Evolutionary conservation across 2,888 invertebrate genomes (phyloP).

Genomic region (Tuta absoluta): DNA sequence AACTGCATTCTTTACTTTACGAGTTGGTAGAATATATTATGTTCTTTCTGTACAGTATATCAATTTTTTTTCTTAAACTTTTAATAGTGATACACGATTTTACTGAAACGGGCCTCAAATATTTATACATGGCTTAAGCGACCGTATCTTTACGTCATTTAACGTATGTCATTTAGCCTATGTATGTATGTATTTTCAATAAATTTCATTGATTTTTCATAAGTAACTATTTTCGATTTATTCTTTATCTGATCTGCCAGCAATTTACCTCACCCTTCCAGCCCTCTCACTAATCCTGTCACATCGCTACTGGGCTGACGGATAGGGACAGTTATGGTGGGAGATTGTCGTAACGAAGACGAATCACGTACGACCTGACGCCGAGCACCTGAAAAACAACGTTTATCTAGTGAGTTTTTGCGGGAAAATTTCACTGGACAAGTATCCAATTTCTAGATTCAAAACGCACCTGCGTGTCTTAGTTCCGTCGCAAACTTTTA

Average conservation of each 20-base stretch:
- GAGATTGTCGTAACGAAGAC: slow-evolving; percentile 25
- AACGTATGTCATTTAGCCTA: too few relatives aligned
- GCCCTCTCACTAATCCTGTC: not conserved
- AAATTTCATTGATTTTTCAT: not conserved
- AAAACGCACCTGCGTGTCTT: too few relatives aligned
- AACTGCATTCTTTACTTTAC: too few relatives aligned
- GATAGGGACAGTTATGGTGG: slow-evolving; percentile 15
- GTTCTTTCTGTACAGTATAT: too few relatives aligned
- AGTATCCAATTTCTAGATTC: not conserved
- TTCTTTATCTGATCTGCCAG: not conserved
- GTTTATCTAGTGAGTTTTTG: slow-evolving; percentile 10
- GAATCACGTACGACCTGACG: slow-evolving; percentile 16
- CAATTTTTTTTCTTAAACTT: too few relatives aligned
- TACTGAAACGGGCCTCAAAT: too few relatives aligned
- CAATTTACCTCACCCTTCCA: not conserved
- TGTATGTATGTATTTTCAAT: too few relatives aligned
- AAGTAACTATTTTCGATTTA: not conserved
- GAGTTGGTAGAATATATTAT: too few relatives aligned
- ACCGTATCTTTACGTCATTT: too few relatives aligned
- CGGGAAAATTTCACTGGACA: not conserved
- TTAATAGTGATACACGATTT: too few relatives aligned
- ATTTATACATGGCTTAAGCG: too few relatives aligned
- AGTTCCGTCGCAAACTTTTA: too few relatives aligned
- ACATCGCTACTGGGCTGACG: slow-evolving; percentile 1
- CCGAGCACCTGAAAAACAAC: slow-evolving; percentile 13